Evolutionary conservation across 1,140 invertebrate genomes (phyloP), one percentile per base, ranked within the genome.

Genomic region (Trichonephila clavata): DNA sequence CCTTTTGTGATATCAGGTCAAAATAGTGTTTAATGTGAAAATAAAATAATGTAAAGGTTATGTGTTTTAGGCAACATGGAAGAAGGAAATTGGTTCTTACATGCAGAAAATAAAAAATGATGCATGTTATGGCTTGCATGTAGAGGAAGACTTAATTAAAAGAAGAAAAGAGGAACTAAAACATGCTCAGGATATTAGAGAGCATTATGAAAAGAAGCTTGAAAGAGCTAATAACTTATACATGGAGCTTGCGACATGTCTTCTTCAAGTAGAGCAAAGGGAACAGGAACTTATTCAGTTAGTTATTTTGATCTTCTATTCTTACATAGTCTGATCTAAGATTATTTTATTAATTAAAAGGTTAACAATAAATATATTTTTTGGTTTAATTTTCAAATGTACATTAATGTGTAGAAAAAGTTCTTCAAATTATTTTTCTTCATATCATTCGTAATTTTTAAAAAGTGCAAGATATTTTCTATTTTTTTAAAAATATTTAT

Each of bases 161-260:
- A 97, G 97, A 94, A 96, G 98, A 39, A 97, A 98, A 94, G 97
- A 98, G 94, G 98, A 99, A 95, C 96, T 98, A 94, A 97, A 97
- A 89, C 98, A 98, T 95, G 98, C 98, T 88, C 97, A 98, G 95
- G 98, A 99, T 95, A 98, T 99, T 32, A 96, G 98, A 77, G 97
- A 98, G 95, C 97, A 98, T 88, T 99, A 99, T 95, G 98, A 99
- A 96, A 96, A 98, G 83, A 99, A 99, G 95, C 96, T 99, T 81
- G 97, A 98, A 92, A 97, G 98, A 94, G 98, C 98, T 13, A 99
- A 99, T 96, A 98, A 99, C 95, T 96, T 99, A 65, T 99, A 98
- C 95, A 97, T 98, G 95, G 98, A 99, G 96, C 95, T 98, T 43
- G 97, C 98, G 94, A 97, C 97, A 20, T 97, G 98, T 83, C 96